These are phyloP conservation scores for Chloropsis cyanopogon DNA, from an alignment of 2,113 vertebrate genomes.

Conservation along the genomic window DNA sequence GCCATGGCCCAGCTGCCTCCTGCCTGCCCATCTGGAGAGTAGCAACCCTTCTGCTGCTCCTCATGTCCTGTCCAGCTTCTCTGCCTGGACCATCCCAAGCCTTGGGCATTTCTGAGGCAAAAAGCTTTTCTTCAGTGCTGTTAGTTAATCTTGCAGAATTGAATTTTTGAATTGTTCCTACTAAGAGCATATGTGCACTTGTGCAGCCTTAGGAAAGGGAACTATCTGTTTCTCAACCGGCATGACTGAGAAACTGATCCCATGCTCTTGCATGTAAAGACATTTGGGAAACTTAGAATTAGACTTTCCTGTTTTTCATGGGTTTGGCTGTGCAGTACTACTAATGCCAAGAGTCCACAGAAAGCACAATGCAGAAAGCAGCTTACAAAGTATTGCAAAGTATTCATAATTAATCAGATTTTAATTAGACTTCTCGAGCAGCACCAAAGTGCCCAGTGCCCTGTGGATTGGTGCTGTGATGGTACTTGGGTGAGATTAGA, in stretches of 20 bases:
- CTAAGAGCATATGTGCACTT: not conserved
- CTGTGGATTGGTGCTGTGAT: not conserved
- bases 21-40: accelerated
- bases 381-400: not conserved
- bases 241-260: not conserved
- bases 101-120: not conserved
- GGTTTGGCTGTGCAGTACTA: not conserved
- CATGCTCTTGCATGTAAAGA: not conserved
- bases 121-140: not conserved
- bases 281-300: not conserved
- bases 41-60: not conserved
- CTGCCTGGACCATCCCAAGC: not conserved
- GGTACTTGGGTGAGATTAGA: accelerated
- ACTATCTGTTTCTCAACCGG: not conserved
- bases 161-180: not conserved
- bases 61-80: not conserved
- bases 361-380: not conserved
- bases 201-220: not conserved
- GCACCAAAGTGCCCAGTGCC: not conserved
- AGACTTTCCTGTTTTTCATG: not conserved
- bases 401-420: not conserved
- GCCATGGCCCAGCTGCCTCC: not conserved
- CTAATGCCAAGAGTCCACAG: not conserved
- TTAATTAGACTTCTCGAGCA: not conserved
- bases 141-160: not conserved